phyloP scores from a whole-genome alignment of 2,797 vertebrate species.

The Enteromius fasciolatus region DNA sequence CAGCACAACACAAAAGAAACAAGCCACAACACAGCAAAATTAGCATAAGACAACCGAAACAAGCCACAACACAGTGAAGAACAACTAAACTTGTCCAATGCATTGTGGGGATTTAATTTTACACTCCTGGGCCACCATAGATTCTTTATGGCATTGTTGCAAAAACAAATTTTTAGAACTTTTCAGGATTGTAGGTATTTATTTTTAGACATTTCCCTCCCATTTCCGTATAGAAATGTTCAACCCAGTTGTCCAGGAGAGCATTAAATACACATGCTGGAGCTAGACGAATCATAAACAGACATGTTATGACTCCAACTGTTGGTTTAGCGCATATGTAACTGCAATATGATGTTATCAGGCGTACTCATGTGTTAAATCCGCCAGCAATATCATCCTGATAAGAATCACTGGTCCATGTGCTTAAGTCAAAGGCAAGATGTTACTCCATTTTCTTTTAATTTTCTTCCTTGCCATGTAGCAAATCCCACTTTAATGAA shows the following conservation, averaged over 20 bases:
- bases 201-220: not conserved
- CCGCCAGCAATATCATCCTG: constrained; percentile 66
- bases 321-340: constrained; percentile 16
- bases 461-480: constrained; percentile 64
- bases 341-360: constrained; percentile 63
- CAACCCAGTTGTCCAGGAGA: not conserved
- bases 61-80: not conserved
- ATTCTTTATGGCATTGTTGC: not conserved
- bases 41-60: too few relatives aligned
- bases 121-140: not conserved
- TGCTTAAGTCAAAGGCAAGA: constrained; percentile 60
- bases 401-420: constrained; percentile 53
- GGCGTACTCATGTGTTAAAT: constrained; percentile 62
- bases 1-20: too few relatives aligned
- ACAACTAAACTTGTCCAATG: not conserved
- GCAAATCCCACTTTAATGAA: constrained; percentile 77
- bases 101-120: not conserved
- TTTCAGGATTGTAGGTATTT: not conserved
- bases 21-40: too few relatives aligned
- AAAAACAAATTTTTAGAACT: not conserved
- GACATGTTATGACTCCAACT: constrained; percentile 18
- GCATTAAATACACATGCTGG: not conserved
- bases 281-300: constrained; percentile 38
- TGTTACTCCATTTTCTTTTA: constrained; percentile 58
- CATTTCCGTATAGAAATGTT: not conserved